Evolutionary conservation across 2,113 vertebrate genomes (phyloP).

Genomic region (Taurulus bubalis): DNA sequence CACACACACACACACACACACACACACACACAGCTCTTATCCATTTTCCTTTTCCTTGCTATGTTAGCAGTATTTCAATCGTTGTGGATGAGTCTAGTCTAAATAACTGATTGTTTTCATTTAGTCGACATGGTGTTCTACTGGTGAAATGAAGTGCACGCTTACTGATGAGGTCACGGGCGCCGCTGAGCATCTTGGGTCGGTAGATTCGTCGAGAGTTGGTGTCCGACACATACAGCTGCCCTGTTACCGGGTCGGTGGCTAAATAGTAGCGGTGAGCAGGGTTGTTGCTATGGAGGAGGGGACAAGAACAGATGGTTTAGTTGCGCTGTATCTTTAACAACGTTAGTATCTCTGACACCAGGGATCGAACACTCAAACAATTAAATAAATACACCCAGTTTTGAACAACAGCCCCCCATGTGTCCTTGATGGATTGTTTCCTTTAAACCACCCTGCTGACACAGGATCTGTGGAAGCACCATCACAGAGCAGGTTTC

Average conservation of each 20-base stretch:
- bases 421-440: not conserved
- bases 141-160: not conserved
- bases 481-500: not conserved
- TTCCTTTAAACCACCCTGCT: not conserved
- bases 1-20: too few species aligned
- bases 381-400: not conserved
- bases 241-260: slow-evolving; percentile 93
- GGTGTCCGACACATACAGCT: slow-evolving; percentile 95
- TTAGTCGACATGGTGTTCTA: not conserved
- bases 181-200: slow-evolving; percentile 91
- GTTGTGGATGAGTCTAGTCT: too few species aligned
- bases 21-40: not conserved
- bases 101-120: not conserved
- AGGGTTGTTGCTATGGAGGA: slow-evolving; percentile 92
- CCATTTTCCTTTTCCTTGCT: not conserved
- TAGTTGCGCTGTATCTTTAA: not conserved
- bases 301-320: not conserved
- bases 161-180: slow-evolving; percentile 90
- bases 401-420: not conserved
- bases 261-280: slow-evolving; percentile 97
- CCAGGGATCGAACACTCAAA: not conserved
- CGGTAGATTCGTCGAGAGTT: slow-evolving; percentile 95
- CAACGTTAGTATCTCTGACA: not conserved
- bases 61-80: not conserved
- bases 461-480: not conserved